A percentile compares a stretch with the other conserved stretches of the same genome.
These are phyloP conservation scores for Abrostola triplasia DNA, from an alignment of 2,888 invertebrate genomes.

Conservation along the genomic window DNA sequence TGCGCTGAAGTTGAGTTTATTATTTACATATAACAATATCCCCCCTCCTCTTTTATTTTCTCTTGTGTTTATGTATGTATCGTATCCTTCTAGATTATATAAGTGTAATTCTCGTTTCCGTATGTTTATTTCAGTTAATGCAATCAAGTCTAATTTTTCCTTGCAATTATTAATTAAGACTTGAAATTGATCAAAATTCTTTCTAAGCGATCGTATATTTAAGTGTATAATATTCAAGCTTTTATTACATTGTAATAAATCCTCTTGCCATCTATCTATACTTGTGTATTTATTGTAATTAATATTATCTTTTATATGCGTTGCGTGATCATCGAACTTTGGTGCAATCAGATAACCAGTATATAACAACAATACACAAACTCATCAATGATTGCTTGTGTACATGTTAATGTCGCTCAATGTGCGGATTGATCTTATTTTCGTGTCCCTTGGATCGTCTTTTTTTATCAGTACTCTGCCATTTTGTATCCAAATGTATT, in stretches of 20 bases:
- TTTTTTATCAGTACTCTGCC: conserved; percentile 7
- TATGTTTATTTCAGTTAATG: too few species aligned
- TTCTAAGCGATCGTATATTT: too few species aligned
- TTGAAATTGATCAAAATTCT: too few species aligned
- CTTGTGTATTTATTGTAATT: neutral
- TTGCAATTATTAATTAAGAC: too few species aligned
- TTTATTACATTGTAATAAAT: too few species aligned
- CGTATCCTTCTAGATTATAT: too few species aligned
- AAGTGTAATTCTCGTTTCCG: too few species aligned
- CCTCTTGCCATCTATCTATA: conserved; percentile 1
- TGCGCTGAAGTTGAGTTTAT: conserved; percentile 1
- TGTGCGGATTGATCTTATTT: conserved; percentile 7
- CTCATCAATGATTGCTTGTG: neutral
- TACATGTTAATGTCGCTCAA: conserved; percentile 3
- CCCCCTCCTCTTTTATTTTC: too few species aligned
- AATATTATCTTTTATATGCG: neutral
- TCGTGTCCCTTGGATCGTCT: conserved; percentile 10
- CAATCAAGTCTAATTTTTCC: too few species aligned
- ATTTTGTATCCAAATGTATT: neutral
- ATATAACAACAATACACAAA: neutral
- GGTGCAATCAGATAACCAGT: neutral
- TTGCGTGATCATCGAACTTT: conserved; percentile 8
- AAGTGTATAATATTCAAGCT: too few species aligned
- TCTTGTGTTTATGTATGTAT: too few species aligned
- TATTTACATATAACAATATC: too few species aligned